These are phyloP conservation scores for Hymenochirus boettgeri DNA, from an alignment of 2,113 vertebrate species.

Conservation along the genomic window DNA sequence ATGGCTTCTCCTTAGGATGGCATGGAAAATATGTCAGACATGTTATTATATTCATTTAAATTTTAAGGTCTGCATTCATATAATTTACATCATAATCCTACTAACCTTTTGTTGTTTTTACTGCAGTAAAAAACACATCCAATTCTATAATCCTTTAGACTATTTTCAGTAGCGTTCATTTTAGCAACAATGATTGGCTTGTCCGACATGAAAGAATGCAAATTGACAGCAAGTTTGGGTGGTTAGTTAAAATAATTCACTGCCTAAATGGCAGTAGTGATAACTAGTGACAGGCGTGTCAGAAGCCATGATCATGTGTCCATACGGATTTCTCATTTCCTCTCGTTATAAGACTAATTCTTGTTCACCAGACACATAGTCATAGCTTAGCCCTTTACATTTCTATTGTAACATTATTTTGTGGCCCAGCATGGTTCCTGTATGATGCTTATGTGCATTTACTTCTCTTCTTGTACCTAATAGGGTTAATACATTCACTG, in stretches of 20 bases:
- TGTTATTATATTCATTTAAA: too few relatives aligned
- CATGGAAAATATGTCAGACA: too few relatives aligned
- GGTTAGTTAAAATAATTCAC: neutral
- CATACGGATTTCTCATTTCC: neutral
- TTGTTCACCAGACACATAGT: conserved; percentile 3
- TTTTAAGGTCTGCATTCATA: too few relatives aligned
- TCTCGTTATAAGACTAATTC: neutral
- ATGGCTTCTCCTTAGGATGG: too few relatives aligned
- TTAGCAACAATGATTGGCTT: neutral
- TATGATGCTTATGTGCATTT: neutral
- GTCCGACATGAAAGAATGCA: neutral
- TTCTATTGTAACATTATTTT: conserved; percentile 4
- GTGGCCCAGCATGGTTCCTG: conserved; percentile 20
- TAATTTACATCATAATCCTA: too few relatives aligned
- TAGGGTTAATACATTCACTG: conserved; percentile 8
- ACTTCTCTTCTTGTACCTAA: neutral
- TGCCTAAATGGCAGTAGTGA: conserved; percentile 4
- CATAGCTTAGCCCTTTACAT: conserved; percentile 9
- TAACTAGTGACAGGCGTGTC: conserved; percentile 27
- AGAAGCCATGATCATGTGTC: conserved; percentile 2
- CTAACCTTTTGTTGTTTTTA: too few relatives aligned
- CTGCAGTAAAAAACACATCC: too few relatives aligned
- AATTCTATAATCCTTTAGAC: too few relatives aligned
- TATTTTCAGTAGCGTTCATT: too few relatives aligned
- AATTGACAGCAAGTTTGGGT: conserved; percentile 6